Conservation (phyloP, 2,113 vertebrate genomes). For the Amblyornis subalaris region DNA sequence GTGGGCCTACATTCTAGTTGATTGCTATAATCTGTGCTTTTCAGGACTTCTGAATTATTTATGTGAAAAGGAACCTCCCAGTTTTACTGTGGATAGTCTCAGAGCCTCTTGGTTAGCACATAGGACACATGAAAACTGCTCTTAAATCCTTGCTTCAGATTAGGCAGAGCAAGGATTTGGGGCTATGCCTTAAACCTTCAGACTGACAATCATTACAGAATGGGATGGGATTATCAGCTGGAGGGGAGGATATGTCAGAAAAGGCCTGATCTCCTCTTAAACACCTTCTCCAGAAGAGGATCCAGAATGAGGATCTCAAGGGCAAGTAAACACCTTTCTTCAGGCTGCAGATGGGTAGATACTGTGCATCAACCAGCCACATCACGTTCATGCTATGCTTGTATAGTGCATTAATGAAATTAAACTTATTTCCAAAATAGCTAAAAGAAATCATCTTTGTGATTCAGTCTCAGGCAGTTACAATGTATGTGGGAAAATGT, state of each 20-base stretch:
- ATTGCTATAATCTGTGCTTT: background rate
- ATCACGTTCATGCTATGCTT: background rate
- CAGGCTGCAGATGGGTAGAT: background rate
- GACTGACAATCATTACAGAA: background rate
- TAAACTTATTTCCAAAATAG: background rate
- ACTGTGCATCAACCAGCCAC: background rate
- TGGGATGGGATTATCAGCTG: rapidly evolving
- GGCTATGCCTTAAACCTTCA: background rate
- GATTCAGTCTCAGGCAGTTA: background rate
- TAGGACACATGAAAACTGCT: background rate
- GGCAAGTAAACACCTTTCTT: background rate
- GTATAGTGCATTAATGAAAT: background rate
- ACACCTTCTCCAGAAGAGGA: background rate
- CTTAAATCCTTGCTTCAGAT: background rate
- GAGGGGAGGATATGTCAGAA: background rate
- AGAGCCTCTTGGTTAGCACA: background rate
- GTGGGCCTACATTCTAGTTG: background rate
- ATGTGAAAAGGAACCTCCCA: background rate
- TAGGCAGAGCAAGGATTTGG: background rate
- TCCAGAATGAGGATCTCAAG: background rate
- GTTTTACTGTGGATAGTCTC: background rate
- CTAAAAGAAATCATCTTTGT: background rate
- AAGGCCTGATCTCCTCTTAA: background rate
- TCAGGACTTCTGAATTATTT: background rate
- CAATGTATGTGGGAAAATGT: background rate